These are phyloP conservation scores for Bombus terrestris DNA, from an alignment of 1,140 invertebrate genomes.

Conservation along the genomic window DNA sequence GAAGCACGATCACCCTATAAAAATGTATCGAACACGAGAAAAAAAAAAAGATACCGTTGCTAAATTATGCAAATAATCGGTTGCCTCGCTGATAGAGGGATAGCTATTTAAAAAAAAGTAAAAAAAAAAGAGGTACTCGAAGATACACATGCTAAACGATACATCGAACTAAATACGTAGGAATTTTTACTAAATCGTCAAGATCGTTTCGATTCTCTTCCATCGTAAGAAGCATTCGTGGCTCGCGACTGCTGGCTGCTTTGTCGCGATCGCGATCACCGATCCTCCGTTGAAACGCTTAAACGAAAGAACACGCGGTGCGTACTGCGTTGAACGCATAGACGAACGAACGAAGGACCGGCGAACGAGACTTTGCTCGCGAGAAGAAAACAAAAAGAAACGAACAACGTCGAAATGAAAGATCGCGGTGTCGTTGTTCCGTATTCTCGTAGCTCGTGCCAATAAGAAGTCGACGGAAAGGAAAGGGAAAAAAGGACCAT, in stretches of 20 bases:
- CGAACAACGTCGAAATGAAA: neutral
- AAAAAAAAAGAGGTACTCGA: neutral
- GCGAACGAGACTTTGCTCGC: neutral
- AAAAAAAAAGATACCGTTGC: neutral
- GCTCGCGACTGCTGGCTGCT: neutral
- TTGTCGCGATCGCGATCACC: neutral
- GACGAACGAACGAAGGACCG: neutral
- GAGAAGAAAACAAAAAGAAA: neutral
- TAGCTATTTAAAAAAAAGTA: neutral
- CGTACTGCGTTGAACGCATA: neutral
- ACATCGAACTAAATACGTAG: slow-evolving; percentile 57
- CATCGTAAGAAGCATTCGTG: slow-evolving; percentile 24
- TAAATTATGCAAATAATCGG: neutral
- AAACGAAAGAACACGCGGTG: neutral
- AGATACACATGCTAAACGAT: slow-evolving; percentile 28
- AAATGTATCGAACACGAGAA: neutral
- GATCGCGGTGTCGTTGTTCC: slow-evolving; percentile 45
- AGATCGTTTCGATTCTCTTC: slow-evolving; percentile 8
- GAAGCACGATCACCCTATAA: neutral
- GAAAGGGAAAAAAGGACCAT: slow-evolving; percentile 21
- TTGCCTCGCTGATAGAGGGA: neutral
- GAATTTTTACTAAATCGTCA: slow-evolving; percentile 43
- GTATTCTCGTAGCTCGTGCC: slow-evolving; percentile 49
- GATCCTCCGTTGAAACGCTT: slow-evolving; percentile 14
- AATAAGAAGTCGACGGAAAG: slow-evolving; percentile 29